Base-by-base conservation (phyloP, 2,797 vertebrate genomes). In the Pseudochromis fuscus region DNA sequence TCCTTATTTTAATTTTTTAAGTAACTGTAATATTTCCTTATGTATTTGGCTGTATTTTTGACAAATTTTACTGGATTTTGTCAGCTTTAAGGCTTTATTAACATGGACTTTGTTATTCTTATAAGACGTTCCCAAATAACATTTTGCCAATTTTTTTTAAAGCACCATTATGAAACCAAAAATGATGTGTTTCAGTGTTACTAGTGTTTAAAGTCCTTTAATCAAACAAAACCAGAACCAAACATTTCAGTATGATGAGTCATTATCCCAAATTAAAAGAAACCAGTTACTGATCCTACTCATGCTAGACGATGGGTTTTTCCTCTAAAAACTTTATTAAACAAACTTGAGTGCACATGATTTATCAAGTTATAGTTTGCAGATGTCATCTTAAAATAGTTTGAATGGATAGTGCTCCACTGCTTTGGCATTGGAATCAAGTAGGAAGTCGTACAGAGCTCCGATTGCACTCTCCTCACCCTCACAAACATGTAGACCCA, bases 251-350 rank as follows among this genome's bases (percentile, higher is more conserved):
- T 25, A 30, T 59, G 19, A 30, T 30, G 30, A 52, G 12, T 1
- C 31, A 48, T 46, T 15, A 5, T 57, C 23, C n/a, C 33, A 59
- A 60, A 66, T 60, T n/a, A 66, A 40, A 12, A 27, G 25, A 45
- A 5, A 2, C 4, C 8, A 60, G 25, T 57, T 23, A 19, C 12
- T 62, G 16, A 33, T 51, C 42, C 13, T 11, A 7, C 25, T n/a
- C 35, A 52, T 28, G 24, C 23, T 31, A 21, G 8, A 31, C 12
- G 19, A 35, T 27, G 5, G n/a, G 6, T 2, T 25, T 35, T 57
- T 27, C 24, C 3, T 19, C 40, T 55, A 31, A 27, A 23, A 57
- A 16, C 11, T 46, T 35, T 16, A 15, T 38, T 6, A 62, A 62
- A 49, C 45, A 62, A 62, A 50, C 19, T n/a, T 45, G 1, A 45